A percentile compares a stretch with the other conserved stretches of the same genome.
phyloP scores from a whole-genome alignment of 2,888 invertebrate species.

The Nemoura dubitans region DNA sequence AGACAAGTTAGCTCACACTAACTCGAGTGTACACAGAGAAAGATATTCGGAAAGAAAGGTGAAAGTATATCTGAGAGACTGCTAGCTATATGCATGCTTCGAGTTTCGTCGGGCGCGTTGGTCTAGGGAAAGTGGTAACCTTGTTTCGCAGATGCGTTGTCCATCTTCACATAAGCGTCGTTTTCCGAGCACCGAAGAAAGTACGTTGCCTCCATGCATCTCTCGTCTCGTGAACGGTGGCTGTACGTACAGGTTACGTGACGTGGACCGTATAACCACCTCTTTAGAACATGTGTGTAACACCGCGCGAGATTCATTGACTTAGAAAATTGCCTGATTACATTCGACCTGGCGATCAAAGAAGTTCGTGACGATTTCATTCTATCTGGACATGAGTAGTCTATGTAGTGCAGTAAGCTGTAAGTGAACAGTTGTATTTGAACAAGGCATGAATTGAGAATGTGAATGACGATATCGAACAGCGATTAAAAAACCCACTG shows the following conservation, averaged over 20 bases:
- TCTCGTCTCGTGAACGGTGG: neutral
- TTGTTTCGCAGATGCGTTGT: neutral
- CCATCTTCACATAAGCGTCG: neutral
- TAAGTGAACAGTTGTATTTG: no score
- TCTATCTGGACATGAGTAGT: no score
- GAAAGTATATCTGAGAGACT: neutral
- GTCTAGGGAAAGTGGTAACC: neutral
- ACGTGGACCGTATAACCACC: neutral
- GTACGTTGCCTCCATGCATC: neutral
- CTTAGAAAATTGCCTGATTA: neutral
- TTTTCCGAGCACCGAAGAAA: neutral
- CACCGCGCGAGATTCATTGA: neutral
- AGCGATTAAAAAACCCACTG: no score
- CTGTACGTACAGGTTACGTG: neutral
- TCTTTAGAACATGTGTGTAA: neutral
- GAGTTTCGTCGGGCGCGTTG: no score
- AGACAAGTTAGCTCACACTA: no score
- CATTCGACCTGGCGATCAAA: no score
- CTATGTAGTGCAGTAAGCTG: no score
- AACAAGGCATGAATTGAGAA: no score
- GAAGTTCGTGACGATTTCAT: no score
- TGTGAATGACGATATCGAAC: no score
- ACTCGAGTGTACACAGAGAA: neutral
- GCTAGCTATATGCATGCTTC: neutral
- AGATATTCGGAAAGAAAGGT: constrained; percentile 12